Evolutionary conservation across 2,113 vertebrate species (phyloP).

Genomic region (Heterotilapia buettikoferi): DNA sequence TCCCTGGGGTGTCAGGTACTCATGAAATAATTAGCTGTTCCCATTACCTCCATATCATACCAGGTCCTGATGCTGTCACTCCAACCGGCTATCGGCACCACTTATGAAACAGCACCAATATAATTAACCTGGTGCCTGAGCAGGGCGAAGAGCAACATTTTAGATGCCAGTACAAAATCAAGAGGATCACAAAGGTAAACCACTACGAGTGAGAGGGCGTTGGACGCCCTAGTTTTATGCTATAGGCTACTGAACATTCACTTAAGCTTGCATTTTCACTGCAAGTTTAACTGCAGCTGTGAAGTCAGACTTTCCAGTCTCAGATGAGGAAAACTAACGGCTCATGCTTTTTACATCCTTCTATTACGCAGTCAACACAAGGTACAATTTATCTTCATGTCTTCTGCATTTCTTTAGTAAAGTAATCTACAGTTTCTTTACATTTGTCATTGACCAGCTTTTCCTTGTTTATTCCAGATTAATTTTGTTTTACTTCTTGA

Average conservation of each 20-base stretch:
- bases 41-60: background rate
- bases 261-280: background rate
- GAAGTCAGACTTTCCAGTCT: background rate
- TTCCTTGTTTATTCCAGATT: background rate
- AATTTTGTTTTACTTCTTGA: background rate
- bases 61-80: slow-evolving; percentile 13
- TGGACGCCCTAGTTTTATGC: background rate
- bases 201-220: background rate
- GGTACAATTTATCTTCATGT: background rate
- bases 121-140: background rate
- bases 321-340: background rate
- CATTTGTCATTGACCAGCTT: background rate
- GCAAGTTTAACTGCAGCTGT: background rate
- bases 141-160: background rate
- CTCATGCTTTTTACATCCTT: background rate
- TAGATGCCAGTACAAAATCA: background rate
- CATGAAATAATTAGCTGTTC: slow-evolving; percentile 21
- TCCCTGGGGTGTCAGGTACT: background rate
- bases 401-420: background rate
- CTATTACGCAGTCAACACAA: background rate
- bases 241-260: accelerated
- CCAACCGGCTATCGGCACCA: background rate
- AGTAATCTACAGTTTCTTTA: background rate
- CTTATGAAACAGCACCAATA: background rate
- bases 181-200: background rate